Percentiles rank a stretch among this genome's conserved stretches.
Evolutionary conservation across 2,888 invertebrate genomes (phyloP).

Genomic region (Clostera curtula): DNA sequence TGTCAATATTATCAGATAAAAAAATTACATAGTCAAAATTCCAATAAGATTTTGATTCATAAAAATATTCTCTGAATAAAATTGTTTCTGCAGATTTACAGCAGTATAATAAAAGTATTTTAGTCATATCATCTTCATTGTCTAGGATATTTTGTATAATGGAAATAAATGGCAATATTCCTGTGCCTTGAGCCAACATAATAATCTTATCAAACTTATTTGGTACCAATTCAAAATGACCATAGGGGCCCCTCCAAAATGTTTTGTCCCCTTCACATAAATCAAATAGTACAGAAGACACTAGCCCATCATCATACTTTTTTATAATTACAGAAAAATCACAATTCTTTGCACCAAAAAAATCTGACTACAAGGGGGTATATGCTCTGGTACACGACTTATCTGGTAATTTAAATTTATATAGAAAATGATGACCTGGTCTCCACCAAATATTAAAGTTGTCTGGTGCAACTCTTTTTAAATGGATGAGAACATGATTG

Average conservation of each 20-base stretch:
- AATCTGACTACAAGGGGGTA: conserved; percentile 43
- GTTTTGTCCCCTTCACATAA: conserved; percentile 66
- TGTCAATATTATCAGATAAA: conserved; percentile 40
- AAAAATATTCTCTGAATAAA: conserved; percentile 76
- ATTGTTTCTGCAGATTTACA: conserved; percentile 73
- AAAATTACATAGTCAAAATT: conserved; percentile 82
- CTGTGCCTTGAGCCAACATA: conserved; percentile 81
- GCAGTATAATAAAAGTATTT: conserved; percentile 77
- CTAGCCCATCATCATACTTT: conserved; percentile 71
- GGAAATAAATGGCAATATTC: conserved; percentile 81
- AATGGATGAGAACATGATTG: conserved; percentile 39
- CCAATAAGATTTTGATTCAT: conserved; percentile 78
- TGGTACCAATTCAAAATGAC: conserved; percentile 63
- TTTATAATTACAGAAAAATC: conserved; percentile 78
- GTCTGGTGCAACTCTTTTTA: conserved; percentile 25
- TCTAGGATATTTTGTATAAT: conserved; percentile 76
- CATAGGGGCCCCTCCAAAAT: conserved; percentile 84
- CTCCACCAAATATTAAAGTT: conserved; percentile 40
- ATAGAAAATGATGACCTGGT: conserved; percentile 57
- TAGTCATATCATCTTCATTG: conserved; percentile 80
- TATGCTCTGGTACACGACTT: conserved; percentile 47
- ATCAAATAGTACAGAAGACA: conserved; percentile 71
- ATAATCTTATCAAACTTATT: conserved; percentile 56
- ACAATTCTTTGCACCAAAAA: conserved; percentile 16
- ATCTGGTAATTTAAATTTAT: conserved; percentile 33